phyloP scores from a whole-genome alignment of 2,113 vertebrate species.

The Notiomystis cincta region DNA sequence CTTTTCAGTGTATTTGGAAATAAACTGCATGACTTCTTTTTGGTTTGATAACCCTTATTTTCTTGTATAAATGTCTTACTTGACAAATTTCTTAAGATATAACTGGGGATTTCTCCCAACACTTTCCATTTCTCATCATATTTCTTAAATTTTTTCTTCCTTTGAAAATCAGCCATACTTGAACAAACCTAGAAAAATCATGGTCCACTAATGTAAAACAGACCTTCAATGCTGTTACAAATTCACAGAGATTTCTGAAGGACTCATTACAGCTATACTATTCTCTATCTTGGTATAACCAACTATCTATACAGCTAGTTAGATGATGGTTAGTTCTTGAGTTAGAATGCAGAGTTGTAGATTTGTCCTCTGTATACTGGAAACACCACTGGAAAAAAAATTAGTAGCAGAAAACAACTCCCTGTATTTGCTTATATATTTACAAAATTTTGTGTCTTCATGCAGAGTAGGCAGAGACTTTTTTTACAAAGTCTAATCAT shows the following conservation, averaged over 20 bases:
- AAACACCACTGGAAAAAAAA: neutral
- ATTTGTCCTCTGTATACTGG: neutral
- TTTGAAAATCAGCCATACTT: neutral
- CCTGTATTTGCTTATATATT: neutral
- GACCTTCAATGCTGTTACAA: neutral
- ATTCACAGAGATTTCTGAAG: neutral
- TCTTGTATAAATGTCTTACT: neutral
- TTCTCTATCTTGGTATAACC: neutral
- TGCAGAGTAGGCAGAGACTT: neutral
- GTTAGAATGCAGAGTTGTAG: neutral
- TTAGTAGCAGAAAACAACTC: neutral
- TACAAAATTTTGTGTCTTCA: neutral
- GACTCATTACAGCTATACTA: neutral
- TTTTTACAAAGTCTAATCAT: neutral
- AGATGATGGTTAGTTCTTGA: neutral
- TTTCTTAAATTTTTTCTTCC: neutral
- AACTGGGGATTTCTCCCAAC: neutral
- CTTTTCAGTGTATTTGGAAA: neutral
- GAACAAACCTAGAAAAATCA: neutral
- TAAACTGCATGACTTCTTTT: neutral
- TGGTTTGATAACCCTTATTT: neutral
- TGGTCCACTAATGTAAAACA: neutral
- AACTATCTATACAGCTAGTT: neutral
- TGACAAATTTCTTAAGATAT: neutral
- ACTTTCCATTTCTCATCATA: neutral